Evolutionary conservation across 2,113 vertebrate species (phyloP).

Genomic region (Percopsis transmontana): DNA sequence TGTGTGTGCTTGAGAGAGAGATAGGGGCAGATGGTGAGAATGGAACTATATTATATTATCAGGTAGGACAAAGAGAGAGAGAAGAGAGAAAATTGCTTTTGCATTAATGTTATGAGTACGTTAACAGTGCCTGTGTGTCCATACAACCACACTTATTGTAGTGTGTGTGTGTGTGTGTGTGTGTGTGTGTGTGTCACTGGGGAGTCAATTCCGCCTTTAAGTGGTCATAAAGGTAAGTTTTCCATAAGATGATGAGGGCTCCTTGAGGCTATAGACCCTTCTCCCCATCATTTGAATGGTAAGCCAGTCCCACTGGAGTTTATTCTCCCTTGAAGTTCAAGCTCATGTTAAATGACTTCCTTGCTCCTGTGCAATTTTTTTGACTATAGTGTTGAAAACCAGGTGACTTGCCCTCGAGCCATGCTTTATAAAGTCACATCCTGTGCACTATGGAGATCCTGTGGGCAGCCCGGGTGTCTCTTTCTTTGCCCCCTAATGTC

Average conservation of each 20-base stretch:
- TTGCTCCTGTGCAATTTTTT: constrained; percentile 72
- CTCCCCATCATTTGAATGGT: constrained; percentile 53
- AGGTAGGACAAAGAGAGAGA: neutral
- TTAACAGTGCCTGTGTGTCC: too few relatives aligned
- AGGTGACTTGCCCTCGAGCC: constrained; percentile 71
- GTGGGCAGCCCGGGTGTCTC: constrained; percentile 57
- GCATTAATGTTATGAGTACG: neutral
- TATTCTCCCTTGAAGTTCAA: constrained; percentile 59
- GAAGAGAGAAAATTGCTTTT: neutral
- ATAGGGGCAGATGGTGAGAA: neutral
- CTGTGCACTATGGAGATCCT: constrained; percentile 65
- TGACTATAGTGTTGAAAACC: constrained; percentile 67
- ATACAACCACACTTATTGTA: too few relatives aligned
- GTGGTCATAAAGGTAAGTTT: constrained; percentile 52
- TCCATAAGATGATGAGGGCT: constrained; percentile 44
- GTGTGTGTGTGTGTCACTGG: neutral
- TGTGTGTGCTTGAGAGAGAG: neutral
- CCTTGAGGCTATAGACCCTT: constrained; percentile 43
- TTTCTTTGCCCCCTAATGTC: constrained; percentile 40
- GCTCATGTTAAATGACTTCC: constrained; percentile 70
- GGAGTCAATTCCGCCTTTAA: constrained; percentile 34
- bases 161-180: neutral
- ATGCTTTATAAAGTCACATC: constrained; percentile 72
- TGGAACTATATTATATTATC: too few relatives aligned
- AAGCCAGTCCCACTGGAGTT: constrained; percentile 46